Percentiles rank a stretch among this genome's conserved stretches.
These are phyloP conservation scores for Macrosoma leucophasiata DNA, from an alignment of 2,888 invertebrate genomes.

Conservation along the genomic window DNA sequence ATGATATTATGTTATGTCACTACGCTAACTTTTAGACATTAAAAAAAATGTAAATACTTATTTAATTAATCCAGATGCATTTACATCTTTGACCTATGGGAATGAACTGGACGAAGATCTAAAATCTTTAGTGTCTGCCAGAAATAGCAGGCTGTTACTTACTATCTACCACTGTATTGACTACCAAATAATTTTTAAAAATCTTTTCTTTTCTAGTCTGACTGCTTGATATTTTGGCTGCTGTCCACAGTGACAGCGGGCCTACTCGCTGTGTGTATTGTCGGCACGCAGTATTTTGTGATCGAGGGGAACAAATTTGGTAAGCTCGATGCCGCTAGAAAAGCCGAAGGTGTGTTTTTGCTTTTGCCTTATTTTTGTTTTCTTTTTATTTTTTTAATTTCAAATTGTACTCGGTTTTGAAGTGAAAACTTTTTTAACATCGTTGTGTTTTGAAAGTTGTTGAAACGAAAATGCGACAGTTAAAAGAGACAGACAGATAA, in stretches of 20 bases:
- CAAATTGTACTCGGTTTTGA: background rate
- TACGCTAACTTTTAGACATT: no score
- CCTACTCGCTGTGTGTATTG: slow-evolving; percentile 77
- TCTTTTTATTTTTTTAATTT: slow-evolving; percentile 4
- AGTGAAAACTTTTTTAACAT: slow-evolving; percentile 13
- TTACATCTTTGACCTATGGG: no score
- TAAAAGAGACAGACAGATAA: no score
- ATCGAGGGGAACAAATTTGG: slow-evolving; percentile 80
- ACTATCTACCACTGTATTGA: background rate
- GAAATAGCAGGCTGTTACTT: no score
- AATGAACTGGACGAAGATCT: no score
- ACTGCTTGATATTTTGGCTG: slow-evolving; percentile 78
- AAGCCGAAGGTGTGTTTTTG: slow-evolving; percentile 67
- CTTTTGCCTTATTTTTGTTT: slow-evolving; percentile 35
- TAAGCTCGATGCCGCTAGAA: slow-evolving; percentile 61
- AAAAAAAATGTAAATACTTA: no score
- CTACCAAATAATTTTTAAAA: no score
- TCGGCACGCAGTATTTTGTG: slow-evolving; percentile 81
- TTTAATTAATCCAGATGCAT: no score
- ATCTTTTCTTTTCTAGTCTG: slow-evolving; percentile 68
- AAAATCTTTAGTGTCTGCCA: no score
- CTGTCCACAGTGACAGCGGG: slow-evolving; percentile 80
- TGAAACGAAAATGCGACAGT: no score
- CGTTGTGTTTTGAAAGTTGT: no score
- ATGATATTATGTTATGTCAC: no score